Conservation (phyloP, 2,888 invertebrate genomes). For the Mantis religiosa region DNA sequence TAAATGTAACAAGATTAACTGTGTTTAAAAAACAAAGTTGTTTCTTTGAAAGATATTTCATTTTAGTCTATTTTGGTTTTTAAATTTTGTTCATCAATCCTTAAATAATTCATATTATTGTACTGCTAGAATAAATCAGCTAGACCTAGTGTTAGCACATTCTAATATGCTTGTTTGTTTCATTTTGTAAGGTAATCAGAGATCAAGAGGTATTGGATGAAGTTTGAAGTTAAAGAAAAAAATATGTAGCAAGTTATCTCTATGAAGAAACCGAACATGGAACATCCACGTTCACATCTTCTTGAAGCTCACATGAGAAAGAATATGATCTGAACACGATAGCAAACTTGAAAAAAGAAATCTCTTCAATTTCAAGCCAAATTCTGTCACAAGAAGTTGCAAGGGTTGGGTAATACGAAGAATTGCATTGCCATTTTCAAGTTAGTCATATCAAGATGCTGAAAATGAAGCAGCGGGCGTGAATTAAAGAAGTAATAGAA, state of each 20-base stretch:
- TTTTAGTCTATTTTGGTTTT: background rate
- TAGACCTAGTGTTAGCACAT: conserved; percentile 38
- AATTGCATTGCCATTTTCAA: conserved; percentile 5
- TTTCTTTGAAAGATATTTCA: background rate
- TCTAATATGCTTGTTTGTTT: conserved; percentile 70
- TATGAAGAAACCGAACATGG: conserved; percentile 29
- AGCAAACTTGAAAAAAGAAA: conserved; percentile 8
- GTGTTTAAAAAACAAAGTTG: background rate
- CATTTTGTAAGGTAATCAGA: conserved; percentile 64
- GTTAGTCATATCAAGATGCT: conserved; percentile 23
- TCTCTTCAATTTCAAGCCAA: conserved; percentile 11
- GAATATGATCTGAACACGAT: conserved; percentile 25
- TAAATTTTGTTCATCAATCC: background rate
- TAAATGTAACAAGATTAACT: background rate
- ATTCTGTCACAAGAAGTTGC: conserved; percentile 21
- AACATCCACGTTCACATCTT: conserved; percentile 25
- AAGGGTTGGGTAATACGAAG: conserved; percentile 5
- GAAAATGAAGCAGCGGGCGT: conserved; percentile 19
- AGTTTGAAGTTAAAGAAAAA: conserved; percentile 40
- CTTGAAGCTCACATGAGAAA: conserved; percentile 23
- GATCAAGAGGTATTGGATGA: conserved; percentile 79
- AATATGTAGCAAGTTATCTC: conserved; percentile 26
- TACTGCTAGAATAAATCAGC: conserved; percentile 23
- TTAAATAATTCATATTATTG: background rate
- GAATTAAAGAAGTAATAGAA: conserved; percentile 14